Conservation (phyloP, 2,888 invertebrate species). For the Perithous albicinctus region DNA sequence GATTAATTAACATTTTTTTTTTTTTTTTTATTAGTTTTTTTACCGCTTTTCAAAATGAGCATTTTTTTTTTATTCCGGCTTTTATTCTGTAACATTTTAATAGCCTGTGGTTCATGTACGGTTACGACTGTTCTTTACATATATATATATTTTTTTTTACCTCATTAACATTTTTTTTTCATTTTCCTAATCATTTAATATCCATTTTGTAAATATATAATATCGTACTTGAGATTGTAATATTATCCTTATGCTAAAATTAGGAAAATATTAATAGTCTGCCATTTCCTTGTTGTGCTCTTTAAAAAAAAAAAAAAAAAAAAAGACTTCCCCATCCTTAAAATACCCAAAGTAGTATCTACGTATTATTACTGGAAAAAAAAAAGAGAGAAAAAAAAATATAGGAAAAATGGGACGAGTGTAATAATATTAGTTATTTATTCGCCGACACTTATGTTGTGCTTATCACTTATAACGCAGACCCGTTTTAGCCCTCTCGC, state of each 20-base stretch:
- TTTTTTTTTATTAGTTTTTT: slow-evolving; percentile 2
- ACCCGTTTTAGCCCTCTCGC: slow-evolving; percentile 78
- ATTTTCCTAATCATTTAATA: neutral
- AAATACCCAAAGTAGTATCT: slow-evolving; percentile 42
- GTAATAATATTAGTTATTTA: slow-evolving; percentile 42
- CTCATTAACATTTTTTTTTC: slow-evolving; percentile 1
- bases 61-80: slow-evolving; percentile 4
- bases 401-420: slow-evolving; percentile 53
- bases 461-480: slow-evolving; percentile 64
- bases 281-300: slow-evolving; percentile 18
- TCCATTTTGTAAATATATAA: neutral
- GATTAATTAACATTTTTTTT: slow-evolving; percentile 18
- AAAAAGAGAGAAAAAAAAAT: slow-evolving; percentile 42
- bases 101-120: neutral
- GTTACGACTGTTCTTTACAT: neutral
- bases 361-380: slow-evolving; percentile 48
- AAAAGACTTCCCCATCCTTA: slow-evolving; percentile 10
- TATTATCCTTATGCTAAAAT: neutral
- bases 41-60: neutral
- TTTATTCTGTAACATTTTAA: neutral
- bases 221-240: neutral
- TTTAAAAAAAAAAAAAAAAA: neutral
- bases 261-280: slow-evolving; percentile 13
- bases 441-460: slow-evolving; percentile 57
- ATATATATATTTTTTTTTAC: too few relatives aligned